phyloP scores from a whole-genome alignment of 2,113 vertebrate species.

The Delphinus delphis region DNA sequence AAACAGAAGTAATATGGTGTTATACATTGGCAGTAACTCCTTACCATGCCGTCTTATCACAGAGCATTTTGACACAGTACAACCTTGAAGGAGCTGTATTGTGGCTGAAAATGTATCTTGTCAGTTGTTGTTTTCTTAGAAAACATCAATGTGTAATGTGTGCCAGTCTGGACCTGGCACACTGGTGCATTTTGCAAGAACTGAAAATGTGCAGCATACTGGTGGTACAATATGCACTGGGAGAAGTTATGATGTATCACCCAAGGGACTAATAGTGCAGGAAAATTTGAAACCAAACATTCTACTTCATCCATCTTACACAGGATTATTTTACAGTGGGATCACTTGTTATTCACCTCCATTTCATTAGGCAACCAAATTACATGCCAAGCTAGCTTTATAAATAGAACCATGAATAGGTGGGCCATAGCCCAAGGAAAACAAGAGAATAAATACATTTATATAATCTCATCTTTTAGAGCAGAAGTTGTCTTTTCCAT shows the following conservation, averaged over 20 bases:
- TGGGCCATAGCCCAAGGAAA: conserved; percentile 57
- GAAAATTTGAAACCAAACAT: conserved; percentile 21
- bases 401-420: conserved; percentile 52
- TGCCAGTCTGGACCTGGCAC: background rate
- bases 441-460: conserved; percentile 63
- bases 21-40: background rate
- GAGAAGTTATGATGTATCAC: background rate
- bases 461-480: conserved; percentile 53
- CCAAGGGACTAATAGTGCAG: background rate
- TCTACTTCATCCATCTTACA: conserved; percentile 39
- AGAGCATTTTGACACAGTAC: conserved; percentile 1
- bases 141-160: background rate
- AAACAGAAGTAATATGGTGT: background rate
- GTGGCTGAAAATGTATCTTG: background rate
- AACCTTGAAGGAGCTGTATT: background rate
- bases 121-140: conserved; percentile 36
- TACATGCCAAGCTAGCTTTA: conserved; percentile 55
- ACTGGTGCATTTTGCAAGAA: background rate
- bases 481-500: conserved; percentile 31
- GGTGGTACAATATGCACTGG: background rate
- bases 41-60: background rate
- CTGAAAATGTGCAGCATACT: background rate
- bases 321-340: conserved; percentile 49
- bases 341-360: conserved; percentile 60
- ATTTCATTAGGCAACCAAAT: conserved; percentile 66